Evolutionary conservation across 2,797 vertebrate genomes (phyloP).

Genomic region (Ciconia nigra): DNA sequence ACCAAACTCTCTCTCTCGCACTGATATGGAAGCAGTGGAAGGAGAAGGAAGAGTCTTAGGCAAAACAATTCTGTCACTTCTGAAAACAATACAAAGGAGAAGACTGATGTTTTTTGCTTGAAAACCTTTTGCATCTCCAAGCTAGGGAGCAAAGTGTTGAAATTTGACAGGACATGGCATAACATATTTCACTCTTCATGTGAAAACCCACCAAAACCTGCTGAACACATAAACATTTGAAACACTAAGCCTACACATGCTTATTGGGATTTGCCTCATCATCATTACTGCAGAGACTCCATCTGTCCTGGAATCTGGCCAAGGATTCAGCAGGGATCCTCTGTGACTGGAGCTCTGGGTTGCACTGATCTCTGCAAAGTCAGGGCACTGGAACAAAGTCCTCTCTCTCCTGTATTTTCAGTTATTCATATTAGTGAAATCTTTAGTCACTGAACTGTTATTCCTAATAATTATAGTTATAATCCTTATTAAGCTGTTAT

Average conservation of each 20-base stretch:
- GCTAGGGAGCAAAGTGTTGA: not conserved
- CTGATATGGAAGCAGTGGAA: not conserved
- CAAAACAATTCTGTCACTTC: not conserved
- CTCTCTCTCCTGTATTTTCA: not conserved
- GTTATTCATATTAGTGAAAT: not conserved
- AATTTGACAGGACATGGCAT: not conserved
- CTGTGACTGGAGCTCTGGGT: not conserved
- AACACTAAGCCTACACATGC: not conserved
- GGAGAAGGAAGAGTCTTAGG: not conserved
- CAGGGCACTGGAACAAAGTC: not conserved
- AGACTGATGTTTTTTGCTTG: not conserved
- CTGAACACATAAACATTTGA: not conserved
- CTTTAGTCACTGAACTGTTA: not conserved
- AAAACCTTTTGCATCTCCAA: not conserved
- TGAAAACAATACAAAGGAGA: not conserved
- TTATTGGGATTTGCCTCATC: not conserved
- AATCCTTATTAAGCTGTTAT: not conserved
- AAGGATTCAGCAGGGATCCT: not conserved
- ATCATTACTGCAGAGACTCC: not conserved
- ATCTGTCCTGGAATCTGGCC: not conserved
- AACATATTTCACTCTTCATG: not conserved
- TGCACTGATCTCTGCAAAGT: not conserved
- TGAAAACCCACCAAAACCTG: not conserved
- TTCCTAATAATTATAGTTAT: not conserved
- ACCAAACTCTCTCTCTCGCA: not conserved